Percentiles rank a stretch among this genome's conserved stretches.
Conservation (phyloP, 2,888 invertebrate genomes). For the Pachliopta kotzebuea region DNA sequence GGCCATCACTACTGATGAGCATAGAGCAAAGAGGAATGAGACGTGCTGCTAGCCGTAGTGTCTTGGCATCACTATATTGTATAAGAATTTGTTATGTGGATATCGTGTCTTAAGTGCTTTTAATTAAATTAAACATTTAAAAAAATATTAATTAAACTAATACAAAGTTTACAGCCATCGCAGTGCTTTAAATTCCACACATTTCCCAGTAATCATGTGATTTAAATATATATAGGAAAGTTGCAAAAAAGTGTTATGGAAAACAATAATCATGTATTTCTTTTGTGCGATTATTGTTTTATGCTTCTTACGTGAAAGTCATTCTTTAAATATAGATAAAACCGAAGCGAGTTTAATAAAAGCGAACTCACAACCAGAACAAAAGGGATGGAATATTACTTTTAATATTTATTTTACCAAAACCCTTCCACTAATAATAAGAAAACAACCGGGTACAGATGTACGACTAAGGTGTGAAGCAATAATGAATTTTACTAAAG, state of each 20-base stretch:
- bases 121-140: conserved; percentile 26
- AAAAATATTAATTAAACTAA: background rate
- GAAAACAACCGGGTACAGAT: conserved; percentile 51
- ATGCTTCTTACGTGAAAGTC: conserved; percentile 56
- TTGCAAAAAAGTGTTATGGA: conserved; percentile 56
- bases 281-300: conserved; percentile 65
- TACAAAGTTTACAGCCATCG: too few relatives aligned
- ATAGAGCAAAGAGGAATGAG: background rate
- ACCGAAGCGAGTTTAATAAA: conserved; percentile 52
- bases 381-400: conserved; percentile 71
- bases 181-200: background rate
- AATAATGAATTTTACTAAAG: conserved; percentile 67
- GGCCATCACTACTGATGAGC: background rate
- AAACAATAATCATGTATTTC: conserved; percentile 70
- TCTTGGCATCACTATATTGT: background rate
- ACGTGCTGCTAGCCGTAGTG: background rate
- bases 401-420: conserved; percentile 70
- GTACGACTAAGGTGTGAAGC: conserved; percentile 70
- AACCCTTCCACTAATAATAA: conserved; percentile 55
- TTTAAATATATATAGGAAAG: conserved; percentile 1
- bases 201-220: background rate
- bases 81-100: conserved; percentile 2
- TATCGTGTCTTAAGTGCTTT: conserved; percentile 13
- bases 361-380: conserved; percentile 57
- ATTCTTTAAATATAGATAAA: conserved; percentile 50